Percentiles rank a stretch among this genome's conserved stretches.
Conservation (phyloP, 2,888 invertebrate species). For the Drosophila leonis region DNA sequence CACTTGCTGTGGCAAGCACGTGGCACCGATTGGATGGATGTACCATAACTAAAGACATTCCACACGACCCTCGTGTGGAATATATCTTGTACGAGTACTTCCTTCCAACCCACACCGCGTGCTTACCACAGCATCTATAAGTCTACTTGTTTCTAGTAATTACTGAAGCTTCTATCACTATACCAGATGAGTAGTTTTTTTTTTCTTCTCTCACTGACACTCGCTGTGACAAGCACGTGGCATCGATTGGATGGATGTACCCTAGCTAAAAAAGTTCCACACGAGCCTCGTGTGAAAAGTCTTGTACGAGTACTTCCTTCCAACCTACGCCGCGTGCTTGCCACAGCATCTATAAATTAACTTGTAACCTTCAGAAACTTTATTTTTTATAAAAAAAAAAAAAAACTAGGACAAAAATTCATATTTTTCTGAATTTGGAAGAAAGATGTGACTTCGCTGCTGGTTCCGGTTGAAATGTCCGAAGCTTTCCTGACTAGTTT, state of each 20-base stretch:
- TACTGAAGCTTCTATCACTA: no score
- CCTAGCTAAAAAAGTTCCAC: background rate
- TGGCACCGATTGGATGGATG: no score
- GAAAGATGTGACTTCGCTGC: background rate
- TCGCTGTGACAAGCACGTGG: background rate
- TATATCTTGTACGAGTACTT: background rate
- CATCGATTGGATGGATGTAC: background rate
- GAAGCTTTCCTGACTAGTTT: no score
- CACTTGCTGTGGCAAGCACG: no score
- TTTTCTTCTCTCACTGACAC: no score
- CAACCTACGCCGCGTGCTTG: background rate
- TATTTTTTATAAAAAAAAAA: no score
- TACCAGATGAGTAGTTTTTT: no score
- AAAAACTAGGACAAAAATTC: no score
- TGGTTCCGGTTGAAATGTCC: no score
- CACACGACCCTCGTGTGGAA: background rate
- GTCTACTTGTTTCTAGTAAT: no score
- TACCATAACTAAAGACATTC: no score
- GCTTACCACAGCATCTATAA: background rate
- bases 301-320: background rate
- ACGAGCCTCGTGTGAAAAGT: background rate
- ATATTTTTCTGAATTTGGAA: no score
- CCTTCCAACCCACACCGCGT: background rate
- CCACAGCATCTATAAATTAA: background rate
- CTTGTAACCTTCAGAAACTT: background rate